phyloP scores from a whole-genome alignment of 92 coral and sea anemone genomes.

The Parazoanthus atlanticus region DNA sequence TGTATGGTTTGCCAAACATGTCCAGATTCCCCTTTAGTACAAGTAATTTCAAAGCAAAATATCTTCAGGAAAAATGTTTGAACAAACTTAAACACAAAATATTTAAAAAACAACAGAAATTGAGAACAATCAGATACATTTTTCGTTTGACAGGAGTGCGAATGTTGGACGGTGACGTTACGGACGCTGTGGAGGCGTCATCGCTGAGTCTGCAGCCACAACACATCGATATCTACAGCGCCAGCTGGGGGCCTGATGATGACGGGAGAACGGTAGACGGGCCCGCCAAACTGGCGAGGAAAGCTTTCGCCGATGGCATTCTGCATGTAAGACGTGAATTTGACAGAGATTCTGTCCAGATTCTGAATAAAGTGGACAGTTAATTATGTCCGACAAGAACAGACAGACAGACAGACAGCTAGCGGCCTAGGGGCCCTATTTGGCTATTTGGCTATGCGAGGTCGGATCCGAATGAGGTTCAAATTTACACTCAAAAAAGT shows the following conservation, averaged over 20 bases:
- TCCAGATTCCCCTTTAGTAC: too few species aligned
- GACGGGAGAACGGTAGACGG: slow-evolving; percentile 89
- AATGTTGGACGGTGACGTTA: slow-evolving; percentile 91
- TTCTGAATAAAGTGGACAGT: neutral
- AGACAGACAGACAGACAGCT: neutral
- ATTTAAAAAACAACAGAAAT: too few species aligned
- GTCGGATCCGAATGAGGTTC: too few species aligned
- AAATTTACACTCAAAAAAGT: too few species aligned
- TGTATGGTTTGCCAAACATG: too few species aligned
- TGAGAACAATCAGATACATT: too few species aligned
- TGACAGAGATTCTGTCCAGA: neutral
- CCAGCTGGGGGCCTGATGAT: slow-evolving; percentile 95
- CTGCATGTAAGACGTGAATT: slow-evolving; percentile 46
- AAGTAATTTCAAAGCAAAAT: too few species aligned
- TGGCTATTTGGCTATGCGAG: too few species aligned
- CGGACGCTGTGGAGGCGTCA: slow-evolving; percentile 84
- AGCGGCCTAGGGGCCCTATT: too few species aligned
- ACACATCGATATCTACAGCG: slow-evolving; percentile 79
- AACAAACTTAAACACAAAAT: too few species aligned
- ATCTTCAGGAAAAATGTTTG: too few species aligned
- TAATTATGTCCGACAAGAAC: neutral
- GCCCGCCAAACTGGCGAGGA: slow-evolving; percentile 76
- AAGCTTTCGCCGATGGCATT: slow-evolving; percentile 81
- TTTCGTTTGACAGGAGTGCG: slow-evolving; percentile 68
- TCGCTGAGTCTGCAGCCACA: slow-evolving; percentile 80